Conservation (phyloP, 2,797 vertebrate species). For the Enteromius afrohamiltoni region DNA sequence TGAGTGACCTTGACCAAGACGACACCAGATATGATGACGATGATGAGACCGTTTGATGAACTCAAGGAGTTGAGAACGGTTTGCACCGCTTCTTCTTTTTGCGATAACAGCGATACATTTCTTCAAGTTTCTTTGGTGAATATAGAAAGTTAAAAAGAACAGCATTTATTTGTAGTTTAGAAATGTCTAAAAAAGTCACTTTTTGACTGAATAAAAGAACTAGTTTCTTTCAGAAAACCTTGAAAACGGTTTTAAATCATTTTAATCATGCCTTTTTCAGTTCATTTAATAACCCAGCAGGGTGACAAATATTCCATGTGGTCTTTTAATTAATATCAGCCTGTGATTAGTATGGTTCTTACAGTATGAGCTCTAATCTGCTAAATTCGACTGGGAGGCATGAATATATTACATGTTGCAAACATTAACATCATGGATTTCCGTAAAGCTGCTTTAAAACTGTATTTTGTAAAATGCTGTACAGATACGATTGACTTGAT, state of each 20-base stretch:
- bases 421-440: not conserved
- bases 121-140: not conserved
- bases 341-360: not conserved
- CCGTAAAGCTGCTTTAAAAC: not conserved
- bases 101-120: not conserved
- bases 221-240: not conserved
- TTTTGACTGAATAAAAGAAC: not conserved
- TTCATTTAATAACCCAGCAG: not conserved
- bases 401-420: not conserved
- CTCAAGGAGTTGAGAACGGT: not conserved
- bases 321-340: not conserved
- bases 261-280: not conserved
- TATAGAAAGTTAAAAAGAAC: not conserved
- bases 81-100: not conserved
- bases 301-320: not conserved
- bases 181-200: not conserved
- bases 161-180: not conserved
- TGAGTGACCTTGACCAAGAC: constrained; percentile 59
- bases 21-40: not conserved
- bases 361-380: not conserved
- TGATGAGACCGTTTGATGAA: not conserved
- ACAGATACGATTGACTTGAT: not conserved
- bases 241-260: not conserved
- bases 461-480: not conserved
- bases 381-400: not conserved